Base-by-base conservation (phyloP, 2,113 vertebrate genomes). In the Burhinus oedicnemus region DNA sequence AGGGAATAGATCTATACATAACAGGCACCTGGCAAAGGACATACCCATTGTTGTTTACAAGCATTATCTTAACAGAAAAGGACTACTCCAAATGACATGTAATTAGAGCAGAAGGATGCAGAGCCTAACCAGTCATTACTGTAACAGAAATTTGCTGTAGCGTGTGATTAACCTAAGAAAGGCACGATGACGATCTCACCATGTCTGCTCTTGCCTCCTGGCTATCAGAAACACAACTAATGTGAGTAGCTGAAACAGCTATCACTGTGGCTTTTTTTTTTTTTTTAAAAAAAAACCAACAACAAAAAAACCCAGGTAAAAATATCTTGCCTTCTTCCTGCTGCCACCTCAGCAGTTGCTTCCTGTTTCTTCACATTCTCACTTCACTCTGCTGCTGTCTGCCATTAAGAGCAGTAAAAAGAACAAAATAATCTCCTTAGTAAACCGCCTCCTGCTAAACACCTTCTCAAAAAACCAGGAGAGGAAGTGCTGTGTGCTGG, bases 281-380 rank as follows among this genome's bases (percentile, higher is more conserved):
- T 60, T 25, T n/a, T n/a, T n/a, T n/a, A n/a, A 15, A 8, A 34
- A 20, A 20, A 32, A 32, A 23, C 12, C 27, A 60, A 1, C 15
- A 54, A 23, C 32, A 58, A 70, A 5, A 38, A 60, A 38, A 11
- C 20, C 7, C 20, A 84, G 91, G 90, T 95, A 94, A 90, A 97
- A 95, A 97, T 95, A 95, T 81, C 87, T 82, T 86, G 92, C 82
- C 80, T 88, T 90, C 85, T 96, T 95, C 95, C 96, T 95, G 94
- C 80, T 5, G 15, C 64, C 89, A 93, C 85, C 94, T 92, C 85
- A 81, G 85, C 93, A 81, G 91, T 95, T 87, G 87, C 85, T 96
- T 97, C 91, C 94, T 90, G 87, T 90, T 89, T 89, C 87, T 94
- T 92, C 69, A 85, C 22, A 0, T 92, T 96, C 92, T 96, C 65